Base-by-base conservation (phyloP, 2,113 vertebrate genomes). In the Cryptomyrus ogoouensis region DNA sequence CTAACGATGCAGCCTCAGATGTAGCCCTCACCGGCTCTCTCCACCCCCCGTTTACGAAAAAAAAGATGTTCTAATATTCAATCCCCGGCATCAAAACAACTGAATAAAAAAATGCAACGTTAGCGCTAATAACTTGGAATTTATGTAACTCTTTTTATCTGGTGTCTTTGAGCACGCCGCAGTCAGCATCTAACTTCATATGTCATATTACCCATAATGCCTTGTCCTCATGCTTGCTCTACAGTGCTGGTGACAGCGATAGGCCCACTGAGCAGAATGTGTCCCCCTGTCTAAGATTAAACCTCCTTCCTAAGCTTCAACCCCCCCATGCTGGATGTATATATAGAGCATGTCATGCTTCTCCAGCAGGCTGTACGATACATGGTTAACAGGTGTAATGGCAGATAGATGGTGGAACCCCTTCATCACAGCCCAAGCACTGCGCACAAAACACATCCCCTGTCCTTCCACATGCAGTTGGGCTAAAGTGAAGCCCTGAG, bases 1-100 rank as follows among this genome's bases (percentile, higher is more conserved):
- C 83, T 84, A n/a, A 84, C 83, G 42, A 84, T n/a, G 83, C 62
- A 70, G 62, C 39, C 44, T 84, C 83, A 84, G 83, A 84, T 46
- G 39, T 84, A 84, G 39, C 83, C 39, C 83, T 83, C 17, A 10
- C 35, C 12, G 77, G 13, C 15, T 84, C 39, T 84, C 83, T n/a
- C 83, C 39, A 84, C 83, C 83, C 83, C 44, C 47, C 83, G 39
- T 84, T 84, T 84, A 84, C 19, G 44, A 27, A 47, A 46, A 83
- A 80, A 53, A 83, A 83, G 42, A 46, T 80, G 44, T n/a, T 84
- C 42, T 84, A 84, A 84, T 84, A 46, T 47, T 84, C 83, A 84
- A 47, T 47, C 44, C 83, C 39, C 39, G 7, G 46, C 42, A 84
- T 84, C 83, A 46, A 84, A 84, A n/a, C 44, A 47, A 47, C 19